These are phyloP conservation scores for Aplidium turbinatum DNA, from an alignment of 23 tunicate genomes.

Conservation along the genomic window DNA sequence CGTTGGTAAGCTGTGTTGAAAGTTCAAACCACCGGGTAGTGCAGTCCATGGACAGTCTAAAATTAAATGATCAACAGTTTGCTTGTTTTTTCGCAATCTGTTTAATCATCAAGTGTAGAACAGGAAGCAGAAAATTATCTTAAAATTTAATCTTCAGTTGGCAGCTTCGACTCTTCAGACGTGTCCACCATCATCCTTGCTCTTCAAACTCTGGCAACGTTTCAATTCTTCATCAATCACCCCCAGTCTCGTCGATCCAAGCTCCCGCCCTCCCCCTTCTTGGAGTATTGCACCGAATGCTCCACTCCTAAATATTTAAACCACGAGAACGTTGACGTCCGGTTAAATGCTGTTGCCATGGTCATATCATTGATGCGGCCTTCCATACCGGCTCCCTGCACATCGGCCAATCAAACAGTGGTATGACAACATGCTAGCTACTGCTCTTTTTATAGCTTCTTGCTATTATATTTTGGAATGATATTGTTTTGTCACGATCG, in stretches of 20 bases:
- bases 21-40: no score
- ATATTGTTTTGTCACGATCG: no score
- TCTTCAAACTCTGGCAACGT: conserved; percentile 75
- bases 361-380: conserved; percentile 63
- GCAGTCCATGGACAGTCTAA: no score
- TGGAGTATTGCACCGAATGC: conserved; percentile 76
- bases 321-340: conserved; percentile 64
- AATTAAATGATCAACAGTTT: no score
- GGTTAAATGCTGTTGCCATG: conserved; percentile 72
- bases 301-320: conserved; percentile 65
- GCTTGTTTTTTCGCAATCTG: no score
- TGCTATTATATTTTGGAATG: background rate
- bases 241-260: conserved; percentile 25
- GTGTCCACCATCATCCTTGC: conserved; percentile 61
- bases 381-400: conserved; percentile 64
- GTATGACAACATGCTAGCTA: conserved; percentile 22
- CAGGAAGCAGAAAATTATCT: no score
- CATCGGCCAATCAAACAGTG: conserved; percentile 52
- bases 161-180: conserved; percentile 24
- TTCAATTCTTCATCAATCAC: conserved; percentile 47
- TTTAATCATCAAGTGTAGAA: no score
- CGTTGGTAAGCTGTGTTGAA: no score
- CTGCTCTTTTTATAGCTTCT: background rate
- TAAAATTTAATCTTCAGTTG: background rate
- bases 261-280: conserved; percentile 58